These are phyloP conservation scores for Ciconia stormi DNA, from an alignment of 2,113 vertebrate genomes.

Conservation along the genomic window DNA sequence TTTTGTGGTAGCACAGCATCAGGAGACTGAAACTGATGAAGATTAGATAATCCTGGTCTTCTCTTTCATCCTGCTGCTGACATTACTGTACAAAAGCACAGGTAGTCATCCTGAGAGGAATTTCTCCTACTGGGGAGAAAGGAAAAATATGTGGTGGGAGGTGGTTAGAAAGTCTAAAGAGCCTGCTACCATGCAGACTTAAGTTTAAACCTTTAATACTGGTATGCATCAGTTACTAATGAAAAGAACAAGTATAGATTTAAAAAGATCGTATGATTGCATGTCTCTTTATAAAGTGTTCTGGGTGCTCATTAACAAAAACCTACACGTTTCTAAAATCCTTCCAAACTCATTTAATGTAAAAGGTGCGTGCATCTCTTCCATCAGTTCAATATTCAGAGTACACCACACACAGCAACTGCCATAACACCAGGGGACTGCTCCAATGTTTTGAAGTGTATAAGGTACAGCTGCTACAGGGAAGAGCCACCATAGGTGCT, in stretches of 20 bases:
- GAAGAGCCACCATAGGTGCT: neutral
- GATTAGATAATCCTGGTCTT: neutral
- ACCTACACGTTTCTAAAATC: neutral
- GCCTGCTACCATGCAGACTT: neutral
- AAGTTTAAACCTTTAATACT: neutral
- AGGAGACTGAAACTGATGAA: neutral
- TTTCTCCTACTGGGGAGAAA: neutral
- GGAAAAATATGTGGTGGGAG: neutral
- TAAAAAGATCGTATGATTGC: neutral
- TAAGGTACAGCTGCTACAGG: neutral
- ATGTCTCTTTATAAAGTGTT: neutral
- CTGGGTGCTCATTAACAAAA: neutral
- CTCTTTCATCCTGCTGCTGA: neutral
- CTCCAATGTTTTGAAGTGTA: rapidly evolving
- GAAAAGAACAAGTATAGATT: neutral
- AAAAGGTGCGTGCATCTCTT: neutral
- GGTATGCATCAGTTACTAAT: neutral
- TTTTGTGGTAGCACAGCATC: neutral
- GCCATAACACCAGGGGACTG: neutral
- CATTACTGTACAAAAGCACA: neutral
- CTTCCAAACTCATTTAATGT: neutral
- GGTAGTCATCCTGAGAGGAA: neutral
- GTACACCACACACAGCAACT: neutral
- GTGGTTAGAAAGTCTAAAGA: neutral
- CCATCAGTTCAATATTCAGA: neutral